phyloP scores from a whole-genome alignment of 2,888 invertebrate species.

The Hirtodrosophila confusa region DNA sequence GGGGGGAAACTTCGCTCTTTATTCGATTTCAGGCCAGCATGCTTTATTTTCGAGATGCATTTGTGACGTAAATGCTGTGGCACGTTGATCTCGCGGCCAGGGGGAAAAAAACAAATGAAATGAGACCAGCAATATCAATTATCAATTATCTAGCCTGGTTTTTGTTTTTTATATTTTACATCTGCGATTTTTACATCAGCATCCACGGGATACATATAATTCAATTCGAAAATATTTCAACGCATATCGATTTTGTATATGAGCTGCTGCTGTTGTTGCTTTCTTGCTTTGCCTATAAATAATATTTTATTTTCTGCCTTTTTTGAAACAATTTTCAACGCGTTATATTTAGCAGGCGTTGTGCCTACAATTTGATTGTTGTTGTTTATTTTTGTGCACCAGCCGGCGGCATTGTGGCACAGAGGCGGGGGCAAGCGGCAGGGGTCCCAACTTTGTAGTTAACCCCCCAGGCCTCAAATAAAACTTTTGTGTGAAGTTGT shows the following conservation, averaged over 20 bases:
- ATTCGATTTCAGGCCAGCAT: constrained; percentile 28
- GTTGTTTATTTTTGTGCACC: constrained; percentile 64
- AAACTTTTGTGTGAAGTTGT: constrained; percentile 63
- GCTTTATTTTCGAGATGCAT: constrained; percentile 21
- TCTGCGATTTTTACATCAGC: constrained; percentile 56
- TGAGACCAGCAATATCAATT: constrained; percentile 17
- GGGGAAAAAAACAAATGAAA: not conserved
- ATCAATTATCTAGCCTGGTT: constrained; percentile 55
- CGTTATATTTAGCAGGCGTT: constrained; percentile 72
- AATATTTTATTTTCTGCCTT: constrained; percentile 72
- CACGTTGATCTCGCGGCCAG: constrained; percentile 14
- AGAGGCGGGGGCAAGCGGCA: not conserved
- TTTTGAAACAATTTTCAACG: constrained; percentile 68
- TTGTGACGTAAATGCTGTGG: constrained; percentile 28
- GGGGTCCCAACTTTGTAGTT: constrained; percentile 18
- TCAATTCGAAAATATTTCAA: constrained; percentile 55
- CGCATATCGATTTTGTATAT: constrained; percentile 58
- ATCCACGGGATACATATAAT: constrained; percentile 24
- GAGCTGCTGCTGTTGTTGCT: constrained; percentile 24
- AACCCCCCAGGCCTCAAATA: constrained; percentile 27
- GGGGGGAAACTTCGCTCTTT: constrained; percentile 24
- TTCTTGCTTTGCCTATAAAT: constrained; percentile 67
- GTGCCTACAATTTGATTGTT: constrained; percentile 68
- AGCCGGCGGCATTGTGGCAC: constrained; percentile 33
- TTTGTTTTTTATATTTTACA: constrained; percentile 35